Evolutionary conservation across 2,113 vertebrate species (phyloP).

Genomic region (Phaethornis superciliosus): DNA sequence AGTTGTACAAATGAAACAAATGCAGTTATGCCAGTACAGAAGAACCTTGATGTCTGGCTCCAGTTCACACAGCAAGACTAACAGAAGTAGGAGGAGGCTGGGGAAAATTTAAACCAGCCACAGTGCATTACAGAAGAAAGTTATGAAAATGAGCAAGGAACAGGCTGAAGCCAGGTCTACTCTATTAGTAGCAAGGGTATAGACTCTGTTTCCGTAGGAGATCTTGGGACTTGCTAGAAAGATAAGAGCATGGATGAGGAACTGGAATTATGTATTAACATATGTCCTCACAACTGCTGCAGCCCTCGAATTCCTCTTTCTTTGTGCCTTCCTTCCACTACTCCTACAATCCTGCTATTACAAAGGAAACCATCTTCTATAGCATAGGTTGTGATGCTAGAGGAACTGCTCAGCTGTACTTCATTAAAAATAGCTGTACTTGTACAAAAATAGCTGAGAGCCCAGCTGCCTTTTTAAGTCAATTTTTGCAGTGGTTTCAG

Average conservation of each 20-base stretch:
- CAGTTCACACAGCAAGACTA: neutral
- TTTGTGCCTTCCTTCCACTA: neutral
- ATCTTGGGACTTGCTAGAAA: neutral
- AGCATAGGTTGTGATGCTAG: neutral
- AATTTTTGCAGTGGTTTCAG: neutral
- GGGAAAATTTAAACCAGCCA: slow-evolving; percentile 3
- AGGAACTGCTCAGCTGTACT: neutral
- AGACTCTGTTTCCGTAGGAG: neutral
- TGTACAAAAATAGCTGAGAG: neutral
- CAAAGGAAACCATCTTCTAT: neutral
- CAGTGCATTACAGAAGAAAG: neutral
- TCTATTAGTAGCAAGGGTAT: neutral
- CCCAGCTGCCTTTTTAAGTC: neutral
- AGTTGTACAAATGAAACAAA: slow-evolving; percentile 1
- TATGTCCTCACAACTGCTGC: neutral
- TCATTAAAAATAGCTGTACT: neutral
- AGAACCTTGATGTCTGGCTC: slow-evolving; percentile 13
- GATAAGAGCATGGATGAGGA: neutral
- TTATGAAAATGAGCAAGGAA: slow-evolving; percentile 26
- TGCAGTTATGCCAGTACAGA: neutral
- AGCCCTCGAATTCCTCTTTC: neutral
- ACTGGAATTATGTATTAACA: neutral
- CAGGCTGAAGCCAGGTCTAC: neutral
- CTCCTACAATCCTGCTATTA: neutral
- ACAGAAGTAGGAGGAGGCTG: neutral